These are phyloP conservation scores for Lycodopsis pacificus DNA, from an alignment of 2,797 vertebrate species.

Conservation along the genomic window DNA sequence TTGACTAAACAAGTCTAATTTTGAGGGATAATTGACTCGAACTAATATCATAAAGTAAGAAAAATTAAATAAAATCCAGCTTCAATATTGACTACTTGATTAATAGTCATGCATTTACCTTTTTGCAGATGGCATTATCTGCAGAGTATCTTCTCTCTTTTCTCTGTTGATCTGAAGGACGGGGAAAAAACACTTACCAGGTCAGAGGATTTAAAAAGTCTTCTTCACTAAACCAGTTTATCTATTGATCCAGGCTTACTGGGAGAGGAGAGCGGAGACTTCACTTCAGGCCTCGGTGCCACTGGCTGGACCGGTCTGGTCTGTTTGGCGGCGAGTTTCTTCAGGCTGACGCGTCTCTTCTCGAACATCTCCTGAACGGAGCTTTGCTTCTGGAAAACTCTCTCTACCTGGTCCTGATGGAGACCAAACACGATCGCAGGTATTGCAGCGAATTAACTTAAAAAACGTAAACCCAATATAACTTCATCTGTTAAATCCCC, in stretches of 20 bases:
- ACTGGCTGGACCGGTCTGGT: conserved; percentile 95
- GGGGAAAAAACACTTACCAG: background rate
- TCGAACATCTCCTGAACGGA: conserved; percentile 97
- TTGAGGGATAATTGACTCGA: background rate
- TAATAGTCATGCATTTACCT: conserved; percentile 59
- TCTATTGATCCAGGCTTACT: conserved; percentile 70
- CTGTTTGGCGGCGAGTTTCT: conserved; percentile 97
- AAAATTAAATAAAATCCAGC: background rate
- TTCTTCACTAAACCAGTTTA: background rate
- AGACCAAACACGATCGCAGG: background rate
- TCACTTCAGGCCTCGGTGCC: conserved; percentile 94
- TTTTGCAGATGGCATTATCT: conserved; percentile 81
- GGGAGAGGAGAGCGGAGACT: conserved; percentile 90
- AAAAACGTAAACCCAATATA: fast-evolving
- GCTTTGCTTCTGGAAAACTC: conserved; percentile 93
- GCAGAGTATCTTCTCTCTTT: conserved; percentile 82
- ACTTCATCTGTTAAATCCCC: background rate
- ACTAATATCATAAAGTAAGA: background rate
- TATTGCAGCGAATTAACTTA: background rate
- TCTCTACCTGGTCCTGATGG: conserved; percentile 91
- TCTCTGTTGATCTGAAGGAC: conserved; percentile 77
- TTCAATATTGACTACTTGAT: background rate
- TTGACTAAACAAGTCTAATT: background rate
- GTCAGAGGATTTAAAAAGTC: background rate
- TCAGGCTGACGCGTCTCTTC: conserved; percentile 92